Evolutionary conservation across 2,797 vertebrate genomes (phyloP).

Genomic region (Echiichthys vipera): DNA sequence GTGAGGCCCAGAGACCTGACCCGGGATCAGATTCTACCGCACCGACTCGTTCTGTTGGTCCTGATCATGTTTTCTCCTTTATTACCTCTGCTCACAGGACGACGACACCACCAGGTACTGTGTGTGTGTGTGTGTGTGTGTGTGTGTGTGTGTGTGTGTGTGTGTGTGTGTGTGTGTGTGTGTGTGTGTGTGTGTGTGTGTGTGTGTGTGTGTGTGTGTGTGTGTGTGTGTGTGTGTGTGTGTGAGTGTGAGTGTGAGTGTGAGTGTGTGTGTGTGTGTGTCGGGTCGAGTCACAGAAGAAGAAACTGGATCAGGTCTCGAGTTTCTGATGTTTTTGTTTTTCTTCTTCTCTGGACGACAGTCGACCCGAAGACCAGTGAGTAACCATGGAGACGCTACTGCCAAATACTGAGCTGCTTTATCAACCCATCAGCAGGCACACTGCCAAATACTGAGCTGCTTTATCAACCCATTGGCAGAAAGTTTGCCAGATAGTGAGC

Average conservation of each 20-base stretch:
- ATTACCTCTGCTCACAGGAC: conserved; percentile 54
- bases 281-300: no score
- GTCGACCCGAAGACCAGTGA: conserved; percentile 78
- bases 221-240: no score
- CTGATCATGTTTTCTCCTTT: background rate
- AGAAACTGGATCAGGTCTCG: no score
- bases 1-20: conserved; percentile 19
- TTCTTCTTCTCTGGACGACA: conserved; percentile 49
- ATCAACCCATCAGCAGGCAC: no score
- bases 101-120: conserved; percentile 65
- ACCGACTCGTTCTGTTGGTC: no score
- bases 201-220: no score
- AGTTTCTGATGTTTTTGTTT: conserved; percentile 38
- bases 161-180: background rate
- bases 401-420: no score
- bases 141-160: conserved; percentile 18
- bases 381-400: conserved; percentile 66
- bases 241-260: no score
- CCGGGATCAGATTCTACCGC: background rate
- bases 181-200: no score
- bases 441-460: background rate
- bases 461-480: background rate
- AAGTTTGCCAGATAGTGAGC: background rate
- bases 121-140: conserved; percentile 9
- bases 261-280: no score